A percentile compares a stretch with the other conserved stretches of the same genome.
These are phyloP conservation scores for Nycticebus coucang DNA, from an alignment of 2,113 vertebrate species.

Conservation along the genomic window DNA sequence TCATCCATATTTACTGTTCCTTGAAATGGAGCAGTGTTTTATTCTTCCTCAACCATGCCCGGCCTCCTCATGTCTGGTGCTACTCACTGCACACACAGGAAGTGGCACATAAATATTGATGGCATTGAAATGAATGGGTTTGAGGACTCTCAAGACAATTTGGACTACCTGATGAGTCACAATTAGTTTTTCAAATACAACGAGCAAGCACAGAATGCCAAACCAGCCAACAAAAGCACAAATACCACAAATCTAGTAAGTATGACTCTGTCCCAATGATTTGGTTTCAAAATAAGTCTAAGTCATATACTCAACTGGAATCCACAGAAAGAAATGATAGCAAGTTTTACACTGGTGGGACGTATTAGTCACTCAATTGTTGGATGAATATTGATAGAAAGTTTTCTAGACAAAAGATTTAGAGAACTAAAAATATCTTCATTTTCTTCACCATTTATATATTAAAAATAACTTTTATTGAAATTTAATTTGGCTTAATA, in stretches of 20 bases:
- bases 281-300: constrained; percentile 19
- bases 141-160: constrained; percentile 9
- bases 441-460: neutral
- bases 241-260: neutral
- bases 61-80: neutral
- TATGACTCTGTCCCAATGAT: neutral
- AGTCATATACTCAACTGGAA: neutral
- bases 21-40: neutral
- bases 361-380: neutral
- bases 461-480: neutral
- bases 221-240: neutral
- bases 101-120: constrained; percentile 9
- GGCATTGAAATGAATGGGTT: neutral
- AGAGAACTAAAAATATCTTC: constrained; percentile 20
- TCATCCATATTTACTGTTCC: neutral
- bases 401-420: neutral
- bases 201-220: neutral
- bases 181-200: constrained; percentile 26
- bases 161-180: neutral
- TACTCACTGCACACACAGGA: constrained; percentile 6
- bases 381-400: neutral
- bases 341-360: neutral
- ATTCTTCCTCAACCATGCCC: neutral
- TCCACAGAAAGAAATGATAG: neutral
- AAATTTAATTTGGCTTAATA: constrained; percentile 6